Evolutionary conservation across 2,797 vertebrate species (phyloP), one percentile per base, ranked within the genome.

Genomic region (Mustela erminea): DNA sequence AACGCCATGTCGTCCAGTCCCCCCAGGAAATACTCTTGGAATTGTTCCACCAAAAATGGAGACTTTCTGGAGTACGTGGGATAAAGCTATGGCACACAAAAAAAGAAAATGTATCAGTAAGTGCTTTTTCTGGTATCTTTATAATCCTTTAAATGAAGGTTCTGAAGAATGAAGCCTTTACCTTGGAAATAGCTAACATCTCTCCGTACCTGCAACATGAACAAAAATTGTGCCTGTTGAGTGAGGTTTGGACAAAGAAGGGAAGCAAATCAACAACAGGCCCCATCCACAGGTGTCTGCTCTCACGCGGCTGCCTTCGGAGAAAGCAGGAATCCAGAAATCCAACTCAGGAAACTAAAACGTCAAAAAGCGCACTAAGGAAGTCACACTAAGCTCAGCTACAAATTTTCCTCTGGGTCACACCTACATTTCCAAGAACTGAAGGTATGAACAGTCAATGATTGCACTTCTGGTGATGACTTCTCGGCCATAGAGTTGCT

Each of bases 11-110:
- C 99, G 96, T 99, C 99, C 87, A 99, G 97, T 66, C 99, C 99
- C 90, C 99, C 99, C 0, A 99, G 98, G 96, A 99, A 99, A 97
- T 99, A 99, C 11, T 99, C 99, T 3, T 99, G 97, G 97, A 99
- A 99, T 60, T 98, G 98, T 54, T 99, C 99, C 97, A 99, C 98
- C 97, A 99, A 93, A 97, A 99, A 99, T 0, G 99, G 98, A 18
- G 99, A 99, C 96, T 99, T 99, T 5, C 81, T 93, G 70, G 99
- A 98, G 74, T 98, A 99, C 2, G 97, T 92, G 64, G 99, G 97
- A 43, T 99, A 99, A 78, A 99, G 98, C 99, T 99, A 41, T 18
- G 80, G 92, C 66, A 93, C 75, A 94, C 9, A 91, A 89, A 95
- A 20, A 90, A 64, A 32, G 58, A 27, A 41, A 81, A 35, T 38